These are phyloP conservation scores for Zosterops pallidus DNA, from an alignment of 2,113 vertebrate species.

Conservation along the genomic window DNA sequence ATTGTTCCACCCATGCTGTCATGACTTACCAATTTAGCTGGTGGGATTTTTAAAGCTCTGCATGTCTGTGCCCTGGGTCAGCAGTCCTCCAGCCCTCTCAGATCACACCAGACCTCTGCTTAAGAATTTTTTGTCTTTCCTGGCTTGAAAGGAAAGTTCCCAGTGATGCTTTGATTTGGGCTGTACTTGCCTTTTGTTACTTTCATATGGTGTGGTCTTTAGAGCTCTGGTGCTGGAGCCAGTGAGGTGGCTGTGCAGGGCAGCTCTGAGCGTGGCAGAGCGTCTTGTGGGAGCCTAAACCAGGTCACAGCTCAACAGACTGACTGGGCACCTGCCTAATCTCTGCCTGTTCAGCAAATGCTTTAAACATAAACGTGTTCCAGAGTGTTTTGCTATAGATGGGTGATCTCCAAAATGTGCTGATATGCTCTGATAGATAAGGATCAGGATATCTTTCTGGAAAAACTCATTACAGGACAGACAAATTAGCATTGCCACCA, in stretches of 20 bases:
- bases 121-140: background rate
- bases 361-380: background rate
- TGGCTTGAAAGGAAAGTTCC: background rate
- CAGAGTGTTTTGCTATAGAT: background rate
- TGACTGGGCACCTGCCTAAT: background rate
- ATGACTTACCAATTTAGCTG: background rate
- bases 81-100: background rate
- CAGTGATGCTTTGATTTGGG: background rate
- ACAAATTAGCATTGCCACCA: background rate
- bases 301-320: background rate
- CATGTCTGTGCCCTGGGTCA: background rate
- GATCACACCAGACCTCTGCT: background rate
- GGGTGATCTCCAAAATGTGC: conserved; percentile 18
- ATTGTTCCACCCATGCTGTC: background rate
- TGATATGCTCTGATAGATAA: background rate
- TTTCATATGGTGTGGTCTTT: background rate
- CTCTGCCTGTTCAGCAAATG: background rate
- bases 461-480: background rate
- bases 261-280: background rate
- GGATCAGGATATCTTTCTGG: background rate
- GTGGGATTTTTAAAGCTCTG: background rate
- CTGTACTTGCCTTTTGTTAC: background rate
- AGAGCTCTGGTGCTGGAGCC: background rate
- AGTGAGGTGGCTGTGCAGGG: background rate
- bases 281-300: background rate